Conservation (phyloP, 2,888 invertebrate species). For the Camponotus fellah region DNA sequence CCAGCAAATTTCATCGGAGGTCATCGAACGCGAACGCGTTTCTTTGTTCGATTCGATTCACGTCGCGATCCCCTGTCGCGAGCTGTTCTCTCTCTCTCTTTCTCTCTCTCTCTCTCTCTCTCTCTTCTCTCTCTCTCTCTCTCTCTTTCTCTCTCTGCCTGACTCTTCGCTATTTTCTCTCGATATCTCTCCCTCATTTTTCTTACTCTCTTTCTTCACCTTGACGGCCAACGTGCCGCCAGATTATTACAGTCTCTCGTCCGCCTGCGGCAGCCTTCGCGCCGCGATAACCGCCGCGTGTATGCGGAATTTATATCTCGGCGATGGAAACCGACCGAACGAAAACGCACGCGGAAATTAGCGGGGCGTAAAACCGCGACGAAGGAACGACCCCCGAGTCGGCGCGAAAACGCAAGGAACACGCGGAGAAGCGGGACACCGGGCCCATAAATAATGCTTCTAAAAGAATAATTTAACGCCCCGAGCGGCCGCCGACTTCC, state of each 20-base stretch:
- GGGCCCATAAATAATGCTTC: conserved; percentile 67
- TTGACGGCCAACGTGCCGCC: conserved; percentile 10
- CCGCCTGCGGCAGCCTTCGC: conserved; percentile 36
- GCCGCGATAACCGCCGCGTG: conserved; percentile 19
- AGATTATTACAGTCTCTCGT: conserved; percentile 34
- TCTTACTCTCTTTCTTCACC: conserved; percentile 29
- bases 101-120: too few relatives aligned
- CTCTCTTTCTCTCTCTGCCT: conserved; percentile 4
- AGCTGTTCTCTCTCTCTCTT: not conserved
- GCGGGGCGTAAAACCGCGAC: not conserved
- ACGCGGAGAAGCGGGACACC: not conserved
- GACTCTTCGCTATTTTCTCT: conserved; percentile 26
- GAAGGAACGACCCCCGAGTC: not conserved
- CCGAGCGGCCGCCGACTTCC: conserved; percentile 43
- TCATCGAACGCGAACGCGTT: not conserved
- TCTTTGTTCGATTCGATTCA: conserved; percentile 14
- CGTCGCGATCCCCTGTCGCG: conserved; percentile 9
- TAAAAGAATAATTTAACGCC: conserved; percentile 62
- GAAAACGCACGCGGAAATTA: not conserved
- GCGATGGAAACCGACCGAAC: conserved; percentile 21
- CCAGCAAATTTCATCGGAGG: not conserved
- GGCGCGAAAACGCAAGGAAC: not conserved
- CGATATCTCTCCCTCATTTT: conserved; percentile 27
- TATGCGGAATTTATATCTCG: conserved; percentile 32
- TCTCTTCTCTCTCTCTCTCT: not conserved